phyloP scores from a whole-genome alignment of 2,888 invertebrate genomes.

The Hermaeophaga mercurialis region DNA sequence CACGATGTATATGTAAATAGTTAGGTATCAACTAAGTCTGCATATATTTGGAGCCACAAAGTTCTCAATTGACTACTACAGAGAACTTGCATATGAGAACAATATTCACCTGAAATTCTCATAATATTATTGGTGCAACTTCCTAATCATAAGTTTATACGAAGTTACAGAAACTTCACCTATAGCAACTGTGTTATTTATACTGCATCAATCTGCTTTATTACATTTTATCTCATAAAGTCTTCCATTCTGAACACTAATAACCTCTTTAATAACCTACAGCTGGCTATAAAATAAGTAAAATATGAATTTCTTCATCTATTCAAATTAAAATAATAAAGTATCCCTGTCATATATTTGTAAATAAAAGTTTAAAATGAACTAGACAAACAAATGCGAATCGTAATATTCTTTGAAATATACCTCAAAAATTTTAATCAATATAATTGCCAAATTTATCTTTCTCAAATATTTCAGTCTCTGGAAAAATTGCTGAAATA shows the following conservation, averaged over 20 bases:
- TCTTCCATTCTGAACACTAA: no score
- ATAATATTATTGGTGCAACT: slow-evolving; percentile 11
- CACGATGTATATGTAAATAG: slow-evolving; percentile 9
- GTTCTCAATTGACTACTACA: slow-evolving; percentile 3
- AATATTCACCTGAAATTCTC: slow-evolving; percentile 9
- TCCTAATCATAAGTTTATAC: neutral
- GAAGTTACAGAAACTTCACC: neutral
- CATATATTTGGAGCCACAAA: neutral
- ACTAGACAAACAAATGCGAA: no score
- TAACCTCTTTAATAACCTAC: no score
- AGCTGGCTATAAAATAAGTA: no score
- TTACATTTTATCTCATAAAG: no score
- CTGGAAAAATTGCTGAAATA: slow-evolving; percentile 4
- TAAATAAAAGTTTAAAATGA: no score
- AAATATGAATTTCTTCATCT: no score
- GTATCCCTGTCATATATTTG: no score
- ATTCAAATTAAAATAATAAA: no score
- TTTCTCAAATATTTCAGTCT: neutral
- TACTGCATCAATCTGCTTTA: no score
- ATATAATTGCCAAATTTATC: neutral
- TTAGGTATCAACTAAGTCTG: no score
- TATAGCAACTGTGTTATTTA: no score
- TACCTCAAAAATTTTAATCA: neutral
- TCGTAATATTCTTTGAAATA: neutral
- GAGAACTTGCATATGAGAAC: slow-evolving; percentile 6